phyloP scores from a whole-genome alignment of 2,797 vertebrate genomes.

The Cyprinodon diabolis region DNA sequence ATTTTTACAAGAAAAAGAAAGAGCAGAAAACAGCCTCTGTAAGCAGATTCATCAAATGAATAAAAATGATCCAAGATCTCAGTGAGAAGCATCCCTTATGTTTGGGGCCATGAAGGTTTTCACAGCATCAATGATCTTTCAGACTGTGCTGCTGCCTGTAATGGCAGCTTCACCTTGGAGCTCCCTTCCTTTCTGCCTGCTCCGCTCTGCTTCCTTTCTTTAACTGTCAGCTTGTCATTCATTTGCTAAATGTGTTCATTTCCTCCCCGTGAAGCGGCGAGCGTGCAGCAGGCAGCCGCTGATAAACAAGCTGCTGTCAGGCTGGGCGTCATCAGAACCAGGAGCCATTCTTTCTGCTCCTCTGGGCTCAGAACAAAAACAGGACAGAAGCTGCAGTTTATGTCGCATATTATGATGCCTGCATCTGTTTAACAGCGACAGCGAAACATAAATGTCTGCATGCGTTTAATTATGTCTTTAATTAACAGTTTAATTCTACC shows the following conservation, averaged over 20 bases:
- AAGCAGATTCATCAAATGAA: no score
- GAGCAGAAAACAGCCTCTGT: no score
- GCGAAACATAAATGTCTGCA: no score
- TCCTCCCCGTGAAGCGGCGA: conserved; percentile 26
- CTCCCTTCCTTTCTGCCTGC: background rate
- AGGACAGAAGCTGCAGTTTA: background rate
- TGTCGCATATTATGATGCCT: no score
- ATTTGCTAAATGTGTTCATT: conserved; percentile 51
- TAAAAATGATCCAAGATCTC: no score
- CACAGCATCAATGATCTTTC: no score
- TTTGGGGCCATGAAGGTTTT: no score
- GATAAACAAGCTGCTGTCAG: conserved; percentile 51
- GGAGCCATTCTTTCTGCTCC: background rate
- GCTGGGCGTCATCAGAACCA: background rate
- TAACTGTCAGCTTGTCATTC: conserved; percentile 51
- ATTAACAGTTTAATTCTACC: no score
- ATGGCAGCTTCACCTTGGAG: background rate
- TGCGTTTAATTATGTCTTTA: no score
- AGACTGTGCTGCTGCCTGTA: background rate
- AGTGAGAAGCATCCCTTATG: no score
- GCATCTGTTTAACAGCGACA: no score
- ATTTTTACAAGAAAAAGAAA: no score
- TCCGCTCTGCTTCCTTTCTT: conserved; percentile 21
- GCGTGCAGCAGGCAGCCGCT: conserved; percentile 4
- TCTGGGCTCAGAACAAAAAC: background rate